Percentiles rank a stretch among this genome's conserved stretches.
Evolutionary conservation across 1,140 invertebrate species (phyloP).

Genomic region (Anoplolepis gracilipes): DNA sequence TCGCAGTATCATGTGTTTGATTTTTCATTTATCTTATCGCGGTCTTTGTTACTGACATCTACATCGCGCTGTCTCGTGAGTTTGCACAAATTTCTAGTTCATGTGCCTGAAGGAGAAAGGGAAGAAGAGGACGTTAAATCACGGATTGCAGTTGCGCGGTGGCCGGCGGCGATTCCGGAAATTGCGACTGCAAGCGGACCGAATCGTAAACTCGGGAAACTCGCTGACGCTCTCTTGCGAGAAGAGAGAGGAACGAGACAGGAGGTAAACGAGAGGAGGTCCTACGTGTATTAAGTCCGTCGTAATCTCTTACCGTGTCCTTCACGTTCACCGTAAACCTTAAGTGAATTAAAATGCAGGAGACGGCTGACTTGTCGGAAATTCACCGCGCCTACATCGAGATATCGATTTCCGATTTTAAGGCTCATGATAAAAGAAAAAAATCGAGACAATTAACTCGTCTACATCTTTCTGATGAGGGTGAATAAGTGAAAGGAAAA

Average conservation of each 20-base stretch:
- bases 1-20: not conserved
- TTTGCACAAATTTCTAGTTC: not conserved
- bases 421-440: not conserved
- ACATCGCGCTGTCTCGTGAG: slow-evolving; percentile 5
- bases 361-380: not conserved
- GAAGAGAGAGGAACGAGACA: not conserved
- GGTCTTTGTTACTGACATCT: not conserved
- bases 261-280: slow-evolving; percentile 20
- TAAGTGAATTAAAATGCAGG: slow-evolving; percentile 47
- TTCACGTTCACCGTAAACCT: slow-evolving; percentile 30
- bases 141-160: slow-evolving; percentile 36
- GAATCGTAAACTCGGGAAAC: slow-evolving; percentile 46
- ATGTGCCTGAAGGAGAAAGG: not conserved
- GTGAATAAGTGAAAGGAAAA: not conserved
- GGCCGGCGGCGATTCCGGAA: slow-evolving; percentile 43
- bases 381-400: not conserved
- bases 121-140: slow-evolving; percentile 30
- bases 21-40: not conserved
- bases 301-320: slow-evolving; percentile 39
- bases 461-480: no score
- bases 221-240: slow-evolving; percentile 35
- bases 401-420: slow-evolving; percentile 12
- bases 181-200: slow-evolving; percentile 44
- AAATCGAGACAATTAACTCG: not conserved
- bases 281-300: slow-evolving; percentile 30